phyloP scores from a whole-genome alignment of 2,797 vertebrate species.

The Atherinosoma microstoma region DNA sequence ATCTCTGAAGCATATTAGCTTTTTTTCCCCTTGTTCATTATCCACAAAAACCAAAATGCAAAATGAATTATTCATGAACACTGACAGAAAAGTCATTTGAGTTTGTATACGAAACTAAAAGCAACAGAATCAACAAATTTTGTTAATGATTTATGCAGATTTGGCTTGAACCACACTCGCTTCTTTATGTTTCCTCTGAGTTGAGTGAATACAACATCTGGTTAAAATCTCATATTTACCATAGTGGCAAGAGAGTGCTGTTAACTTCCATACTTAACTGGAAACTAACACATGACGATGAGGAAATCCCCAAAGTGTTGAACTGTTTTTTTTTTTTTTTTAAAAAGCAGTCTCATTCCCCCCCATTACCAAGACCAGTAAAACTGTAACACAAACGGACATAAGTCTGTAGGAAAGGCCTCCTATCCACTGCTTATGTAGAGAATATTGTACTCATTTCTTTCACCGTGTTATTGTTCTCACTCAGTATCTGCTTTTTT shows the following conservation, averaged over 20 bases:
- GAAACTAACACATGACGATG: background rate
- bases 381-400: conserved; percentile 13
- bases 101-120: background rate
- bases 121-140: background rate
- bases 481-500: conserved; percentile 42
- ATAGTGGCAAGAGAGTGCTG: background rate
- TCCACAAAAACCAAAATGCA: background rate
- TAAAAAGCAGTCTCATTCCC: background rate
- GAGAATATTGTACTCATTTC: conserved; percentile 48
- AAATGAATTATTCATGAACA: background rate
- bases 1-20: background rate
- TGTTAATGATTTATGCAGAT: background rate
- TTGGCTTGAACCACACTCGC: background rate
- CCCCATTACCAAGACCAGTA: background rate
- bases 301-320: background rate
- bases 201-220: background rate
- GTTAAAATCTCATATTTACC: background rate
- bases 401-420: conserved; percentile 17
- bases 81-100: background rate
- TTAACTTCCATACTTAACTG: background rate
- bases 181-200: background rate
- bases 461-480: conserved; percentile 41
- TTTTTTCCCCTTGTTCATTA: background rate
- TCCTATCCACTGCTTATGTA: conserved; percentile 31
- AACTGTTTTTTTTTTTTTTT: conserved; percentile 2